A percentile compares a stretch with the other conserved stretches of the same genome.
Evolutionary conservation across 2,797 vertebrate species (phyloP).

Genomic region (Fundulus diaphanus): DNA sequence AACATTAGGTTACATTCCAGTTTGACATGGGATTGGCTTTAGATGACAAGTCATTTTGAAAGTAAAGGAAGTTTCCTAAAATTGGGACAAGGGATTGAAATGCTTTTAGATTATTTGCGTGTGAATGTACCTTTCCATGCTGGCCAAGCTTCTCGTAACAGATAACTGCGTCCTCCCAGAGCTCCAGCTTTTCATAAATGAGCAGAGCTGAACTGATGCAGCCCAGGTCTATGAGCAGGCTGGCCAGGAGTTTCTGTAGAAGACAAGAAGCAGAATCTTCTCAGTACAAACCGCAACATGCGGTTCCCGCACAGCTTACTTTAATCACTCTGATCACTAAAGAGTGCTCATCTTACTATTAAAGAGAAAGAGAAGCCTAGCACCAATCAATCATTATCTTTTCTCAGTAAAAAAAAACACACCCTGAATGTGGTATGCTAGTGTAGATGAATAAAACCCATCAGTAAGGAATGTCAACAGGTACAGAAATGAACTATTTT

Average conservation of each 20-base stretch:
- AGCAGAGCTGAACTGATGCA: slow-evolving; percentile 92
- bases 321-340: neutral
- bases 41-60: neutral
- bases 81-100: neutral
- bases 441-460: neutral
- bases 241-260: slow-evolving; percentile 89
- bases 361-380: neutral
- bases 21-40: too few species aligned
- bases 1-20: too few species aligned
- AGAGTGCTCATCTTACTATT: neutral
- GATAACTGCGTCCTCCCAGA: slow-evolving; percentile 95
- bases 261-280: neutral
- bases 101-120: slow-evolving; percentile 1
- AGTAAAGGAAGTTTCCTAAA: neutral
- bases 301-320: too few species aligned
- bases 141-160: slow-evolving; percentile 93
- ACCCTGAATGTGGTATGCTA: neutral
- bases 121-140: slow-evolving; percentile 89
- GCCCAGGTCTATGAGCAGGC: slow-evolving; percentile 90
- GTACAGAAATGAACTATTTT: slow-evolving; percentile 3
- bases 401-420: neutral
- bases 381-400: neutral
- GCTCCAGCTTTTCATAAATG: slow-evolving; percentile 91
- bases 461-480: neutral
- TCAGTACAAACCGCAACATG: neutral